phyloP scores from a whole-genome alignment of 2,113 vertebrate genomes.

The Halichoeres trimaculatus region DNA sequence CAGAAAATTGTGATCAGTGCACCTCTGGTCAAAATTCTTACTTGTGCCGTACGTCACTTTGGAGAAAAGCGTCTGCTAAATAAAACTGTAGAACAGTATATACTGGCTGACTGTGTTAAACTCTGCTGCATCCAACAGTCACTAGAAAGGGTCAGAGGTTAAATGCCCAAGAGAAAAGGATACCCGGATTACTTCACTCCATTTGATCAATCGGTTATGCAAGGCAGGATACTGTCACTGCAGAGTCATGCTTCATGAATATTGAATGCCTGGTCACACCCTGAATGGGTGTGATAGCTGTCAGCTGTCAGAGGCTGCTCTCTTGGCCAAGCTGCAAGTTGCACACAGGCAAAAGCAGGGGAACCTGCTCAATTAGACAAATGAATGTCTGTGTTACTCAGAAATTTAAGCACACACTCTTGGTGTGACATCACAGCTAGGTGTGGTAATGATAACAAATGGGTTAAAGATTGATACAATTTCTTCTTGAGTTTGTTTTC shows the following conservation, averaged over 20 bases:
- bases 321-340: neutral
- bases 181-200: conserved; percentile 1
- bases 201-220: conserved; percentile 8
- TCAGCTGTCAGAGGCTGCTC: neutral
- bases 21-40: no score
- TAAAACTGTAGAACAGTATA: no score
- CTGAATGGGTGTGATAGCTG: neutral
- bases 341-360: neutral
- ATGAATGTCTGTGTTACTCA: neutral
- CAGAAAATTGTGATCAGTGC: no score
- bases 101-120: no score
- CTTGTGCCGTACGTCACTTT: no score
- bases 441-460: neutral
- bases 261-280: conserved; percentile 8
- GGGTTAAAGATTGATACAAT: no score
- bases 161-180: neutral
- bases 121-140: conserved; percentile 3
- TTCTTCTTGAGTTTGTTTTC: no score
- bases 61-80: no score
- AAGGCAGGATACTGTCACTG: conserved; percentile 8
- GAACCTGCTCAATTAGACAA: neutral
- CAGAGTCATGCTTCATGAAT: conserved; percentile 17
- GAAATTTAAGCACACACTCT: conserved; percentile 2
- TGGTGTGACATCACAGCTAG: neutral
- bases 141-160: conserved; percentile 2